These are phyloP conservation scores for Proisotoma minuta DNA, from an alignment of 2,888 invertebrate species.

Conservation along the genomic window DNA sequence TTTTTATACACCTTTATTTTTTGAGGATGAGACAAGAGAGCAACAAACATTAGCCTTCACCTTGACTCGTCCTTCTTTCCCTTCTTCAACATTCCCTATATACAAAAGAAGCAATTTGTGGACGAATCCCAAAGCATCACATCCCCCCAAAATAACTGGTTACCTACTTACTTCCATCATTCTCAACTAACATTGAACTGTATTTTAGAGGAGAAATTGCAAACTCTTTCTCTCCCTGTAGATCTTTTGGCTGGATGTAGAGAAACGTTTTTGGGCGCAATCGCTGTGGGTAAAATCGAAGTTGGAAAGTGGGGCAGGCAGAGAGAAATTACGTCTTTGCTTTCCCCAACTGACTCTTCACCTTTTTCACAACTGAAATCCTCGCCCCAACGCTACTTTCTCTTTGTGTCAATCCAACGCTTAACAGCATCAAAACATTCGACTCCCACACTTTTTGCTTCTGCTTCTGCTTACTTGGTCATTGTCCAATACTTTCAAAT, in stretches of 20 bases:
- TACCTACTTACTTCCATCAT: no score
- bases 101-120: no score
- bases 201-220: neutral
- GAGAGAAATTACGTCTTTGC: conserved; percentile 38
- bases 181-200: no score
- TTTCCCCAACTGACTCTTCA: conserved; percentile 11
- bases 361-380: neutral
- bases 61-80: conserved; percentile 1
- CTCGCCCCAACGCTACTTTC: neutral
- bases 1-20: no score
- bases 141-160: no score
- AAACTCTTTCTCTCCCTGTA: neutral
- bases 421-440: no score
- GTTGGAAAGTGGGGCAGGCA: conserved; percentile 47
- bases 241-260: neutral
- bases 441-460: no score
- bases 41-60: conserved; percentile 9
- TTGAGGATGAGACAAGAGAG: no score
- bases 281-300: conserved; percentile 45
- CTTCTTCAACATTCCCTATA: no score
- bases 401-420: neutral
- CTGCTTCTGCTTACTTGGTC: no score
- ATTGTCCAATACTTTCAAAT: no score
- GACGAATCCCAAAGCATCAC: no score
- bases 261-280: conserved; percentile 45